Evolutionary conservation across 92 coral and sea anemone genomes (phyloP).

Genomic region (Siderastrea radians): DNA sequence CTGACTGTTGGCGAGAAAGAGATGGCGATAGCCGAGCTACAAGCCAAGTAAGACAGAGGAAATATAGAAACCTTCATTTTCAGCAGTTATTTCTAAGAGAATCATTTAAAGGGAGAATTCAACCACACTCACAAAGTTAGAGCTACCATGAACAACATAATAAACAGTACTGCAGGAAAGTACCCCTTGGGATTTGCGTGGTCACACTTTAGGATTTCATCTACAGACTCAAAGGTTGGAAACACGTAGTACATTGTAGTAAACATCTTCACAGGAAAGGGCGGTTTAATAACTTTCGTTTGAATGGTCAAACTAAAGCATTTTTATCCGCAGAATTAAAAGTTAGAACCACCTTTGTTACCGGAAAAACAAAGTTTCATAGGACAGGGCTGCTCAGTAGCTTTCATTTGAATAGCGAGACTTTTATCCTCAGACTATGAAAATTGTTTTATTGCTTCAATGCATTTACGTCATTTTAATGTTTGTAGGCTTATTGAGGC

Average conservation of each 20-base stretch:
- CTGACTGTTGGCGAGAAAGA: slow-evolving; percentile 94
- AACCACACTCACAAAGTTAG: neutral
- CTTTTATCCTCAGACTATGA: neutral
- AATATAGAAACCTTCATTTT: neutral
- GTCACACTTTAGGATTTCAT: too few relatives aligned
- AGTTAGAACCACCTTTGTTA: too few relatives aligned
- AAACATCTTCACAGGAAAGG: too few relatives aligned
- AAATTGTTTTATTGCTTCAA: neutral
- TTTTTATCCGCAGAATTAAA: neutral
- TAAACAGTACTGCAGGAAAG: neutral
- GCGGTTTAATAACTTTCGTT: neutral
- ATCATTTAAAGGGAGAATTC: neutral
- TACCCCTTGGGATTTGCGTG: too few relatives aligned
- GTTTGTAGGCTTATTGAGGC: slow-evolving; percentile 81
- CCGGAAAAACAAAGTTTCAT: too few relatives aligned
- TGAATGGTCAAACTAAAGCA: neutral
- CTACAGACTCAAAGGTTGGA: neutral
- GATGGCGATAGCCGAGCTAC: slow-evolving; percentile 88
- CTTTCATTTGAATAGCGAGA: neutral
- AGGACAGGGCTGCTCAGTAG: neutral
- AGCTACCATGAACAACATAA: neutral
- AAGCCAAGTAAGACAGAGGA: slow-evolving; percentile 80
- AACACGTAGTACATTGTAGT: too few relatives aligned
- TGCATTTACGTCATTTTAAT: neutral
- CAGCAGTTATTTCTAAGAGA: neutral